Percentiles rank a stretch among this genome's conserved stretches.
Evolutionary conservation across 2,797 vertebrate genomes (phyloP).

Genomic region (Chiloscyllium punctatum): DNA sequence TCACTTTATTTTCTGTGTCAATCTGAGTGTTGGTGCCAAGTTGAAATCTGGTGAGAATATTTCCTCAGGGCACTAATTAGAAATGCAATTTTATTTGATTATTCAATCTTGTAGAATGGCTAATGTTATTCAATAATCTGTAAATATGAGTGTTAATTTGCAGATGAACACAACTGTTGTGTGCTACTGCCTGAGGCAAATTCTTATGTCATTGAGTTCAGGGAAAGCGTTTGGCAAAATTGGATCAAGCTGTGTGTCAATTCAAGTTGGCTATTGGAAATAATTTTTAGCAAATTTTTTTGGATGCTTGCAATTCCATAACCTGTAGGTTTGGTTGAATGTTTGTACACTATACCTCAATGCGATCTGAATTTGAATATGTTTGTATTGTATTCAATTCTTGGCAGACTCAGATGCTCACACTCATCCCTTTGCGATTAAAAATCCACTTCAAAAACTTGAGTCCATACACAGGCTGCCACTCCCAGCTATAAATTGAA

Average conservation of each 20-base stretch:
- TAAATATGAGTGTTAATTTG: background rate
- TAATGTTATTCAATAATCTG: background rate
- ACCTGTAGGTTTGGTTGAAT: background rate
- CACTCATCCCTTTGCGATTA: background rate
- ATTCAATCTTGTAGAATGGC: too few relatives aligned
- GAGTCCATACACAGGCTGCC: background rate
- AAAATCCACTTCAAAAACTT: background rate
- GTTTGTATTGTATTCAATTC: background rate
- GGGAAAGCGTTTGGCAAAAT: background rate
- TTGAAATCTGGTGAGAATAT: background rate
- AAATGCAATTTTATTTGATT: background rate
- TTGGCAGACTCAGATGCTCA: background rate
- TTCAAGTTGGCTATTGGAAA: background rate
- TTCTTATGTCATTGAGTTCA: background rate
- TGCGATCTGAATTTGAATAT: background rate
- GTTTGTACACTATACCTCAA: background rate
- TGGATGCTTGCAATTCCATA: background rate
- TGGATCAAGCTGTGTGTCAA: background rate
- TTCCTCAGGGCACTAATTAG: background rate
- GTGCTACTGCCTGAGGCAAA: background rate
- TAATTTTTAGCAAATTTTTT: background rate
- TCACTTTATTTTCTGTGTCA: background rate
- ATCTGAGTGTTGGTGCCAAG: background rate
- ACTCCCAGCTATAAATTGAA: background rate
- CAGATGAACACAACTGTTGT: background rate